These are phyloP conservation scores for Burhinus bistriatus DNA, from an alignment of 2,113 vertebrate genomes.

Conservation along the genomic window DNA sequence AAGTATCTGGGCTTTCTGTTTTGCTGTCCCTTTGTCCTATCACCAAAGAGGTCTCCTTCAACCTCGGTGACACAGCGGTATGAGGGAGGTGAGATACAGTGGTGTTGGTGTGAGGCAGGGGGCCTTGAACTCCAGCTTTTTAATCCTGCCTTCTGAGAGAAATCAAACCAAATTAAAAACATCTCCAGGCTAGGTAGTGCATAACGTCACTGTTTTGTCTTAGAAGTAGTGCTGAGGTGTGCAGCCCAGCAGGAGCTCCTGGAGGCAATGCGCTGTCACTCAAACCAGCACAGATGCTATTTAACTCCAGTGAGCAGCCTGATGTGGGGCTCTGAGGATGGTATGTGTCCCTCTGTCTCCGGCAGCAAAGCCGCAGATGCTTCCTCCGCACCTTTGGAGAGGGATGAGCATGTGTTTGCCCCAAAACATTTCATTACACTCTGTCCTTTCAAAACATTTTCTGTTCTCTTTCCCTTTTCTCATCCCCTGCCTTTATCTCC, in stretches of 20 bases:
- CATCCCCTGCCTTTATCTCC: not conserved
- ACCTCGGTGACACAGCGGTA: not conserved
- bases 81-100: not conserved
- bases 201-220: not conserved
- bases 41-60: not conserved
- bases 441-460: not conserved
- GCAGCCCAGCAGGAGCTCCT: constrained; percentile 21
- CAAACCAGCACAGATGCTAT: not conserved
- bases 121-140: not conserved
- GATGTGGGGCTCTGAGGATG: not conserved
- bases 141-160: not conserved
- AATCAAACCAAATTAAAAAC: constrained; percentile 39
- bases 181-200: not conserved
- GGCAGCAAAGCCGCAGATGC: not conserved
- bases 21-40: not conserved
- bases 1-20: not conserved
- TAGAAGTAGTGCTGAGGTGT: not conserved
- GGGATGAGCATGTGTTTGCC: not conserved
- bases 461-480: not conserved
- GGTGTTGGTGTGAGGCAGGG: not conserved
- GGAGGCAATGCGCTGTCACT: constrained; percentile 15
- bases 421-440: not conserved
- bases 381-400: not conserved
- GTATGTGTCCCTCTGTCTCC: not conserved
- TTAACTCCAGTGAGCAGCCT: not conserved